phyloP scores from a whole-genome alignment of 2,888 invertebrate species.

The Allygus modestus region DNA sequence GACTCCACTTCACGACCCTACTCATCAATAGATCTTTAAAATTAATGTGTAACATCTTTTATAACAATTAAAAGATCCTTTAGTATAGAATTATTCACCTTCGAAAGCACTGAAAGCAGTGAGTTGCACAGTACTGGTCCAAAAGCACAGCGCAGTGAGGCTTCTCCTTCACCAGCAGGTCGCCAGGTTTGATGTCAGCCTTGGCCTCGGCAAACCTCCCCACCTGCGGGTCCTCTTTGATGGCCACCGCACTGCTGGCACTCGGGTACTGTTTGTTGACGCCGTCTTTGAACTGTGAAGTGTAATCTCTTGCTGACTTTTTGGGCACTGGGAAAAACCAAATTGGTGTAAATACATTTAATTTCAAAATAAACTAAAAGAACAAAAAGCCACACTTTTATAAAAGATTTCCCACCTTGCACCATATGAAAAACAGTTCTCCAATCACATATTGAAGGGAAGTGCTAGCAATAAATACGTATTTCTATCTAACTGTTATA shows the following conservation, averaged over 20 bases:
- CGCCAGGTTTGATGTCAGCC: conserved; percentile 84
- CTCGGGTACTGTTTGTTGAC: conserved; percentile 77
- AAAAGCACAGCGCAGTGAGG: conserved; percentile 85
- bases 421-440: too few species aligned
- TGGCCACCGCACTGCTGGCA: conserved; percentile 81
- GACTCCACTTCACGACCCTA: too few species aligned
- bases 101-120: conserved; percentile 85
- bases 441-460: too few species aligned
- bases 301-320: conserved; percentile 6
- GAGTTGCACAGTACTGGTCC: conserved; percentile 81
- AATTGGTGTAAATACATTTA: neutral
- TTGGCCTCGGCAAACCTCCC: conserved; percentile 87
- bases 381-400: too few species aligned
- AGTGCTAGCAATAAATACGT: too few species aligned
- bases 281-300: conserved; percentile 70
- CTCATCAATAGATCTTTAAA: too few species aligned
- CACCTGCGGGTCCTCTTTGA: conserved; percentile 79
- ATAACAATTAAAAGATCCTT: too few species aligned
- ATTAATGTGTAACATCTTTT: too few species aligned
- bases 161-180: conserved; percentile 84
- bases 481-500: too few species aligned
- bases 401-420: too few species aligned
- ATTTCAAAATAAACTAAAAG: too few species aligned
- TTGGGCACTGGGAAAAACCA: conserved; percentile 5
- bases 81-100: conserved; percentile 75